Conservation (phyloP, 2,113 vertebrate genomes). For the Callospermophilus lateralis region DNA sequence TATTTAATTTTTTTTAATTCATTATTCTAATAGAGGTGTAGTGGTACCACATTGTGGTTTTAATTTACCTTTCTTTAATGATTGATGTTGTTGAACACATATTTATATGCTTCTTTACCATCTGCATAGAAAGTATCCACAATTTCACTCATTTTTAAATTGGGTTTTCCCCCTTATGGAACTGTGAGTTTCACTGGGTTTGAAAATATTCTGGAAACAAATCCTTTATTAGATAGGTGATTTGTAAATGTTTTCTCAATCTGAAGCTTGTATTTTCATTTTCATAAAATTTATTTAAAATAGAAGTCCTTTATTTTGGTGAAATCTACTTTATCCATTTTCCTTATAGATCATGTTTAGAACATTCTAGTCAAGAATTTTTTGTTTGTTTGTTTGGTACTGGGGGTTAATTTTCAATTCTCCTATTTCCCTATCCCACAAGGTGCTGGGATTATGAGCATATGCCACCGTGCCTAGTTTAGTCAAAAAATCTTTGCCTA, state of each 20-base stretch:
- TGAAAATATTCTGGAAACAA: neutral
- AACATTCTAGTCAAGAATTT: neutral
- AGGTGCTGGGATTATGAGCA: too few species aligned
- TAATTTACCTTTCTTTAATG: neutral
- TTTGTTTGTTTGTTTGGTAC: too few species aligned
- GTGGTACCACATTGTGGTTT: neutral
- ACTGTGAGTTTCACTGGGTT: neutral
- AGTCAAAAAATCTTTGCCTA: neutral
- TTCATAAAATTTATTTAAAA: neutral
- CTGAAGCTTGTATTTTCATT: neutral
- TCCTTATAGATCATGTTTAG: neutral
- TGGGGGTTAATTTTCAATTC: too few species aligned
- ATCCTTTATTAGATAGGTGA: neutral
- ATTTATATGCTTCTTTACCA: neutral
- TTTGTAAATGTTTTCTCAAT: neutral
- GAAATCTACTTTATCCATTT: neutral
- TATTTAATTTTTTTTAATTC: neutral
- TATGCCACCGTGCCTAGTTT: too few species aligned
- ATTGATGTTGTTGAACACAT: neutral
- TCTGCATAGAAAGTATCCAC: neutral
- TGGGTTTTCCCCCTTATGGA: neutral
- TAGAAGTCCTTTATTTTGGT: neutral
- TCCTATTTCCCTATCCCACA: too few species aligned
- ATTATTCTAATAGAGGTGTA: neutral
- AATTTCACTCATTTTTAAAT: neutral